Evolutionary conservation across 2,113 vertebrate species (phyloP), one percentile per base, ranked within the genome.

Genomic region (Laterallus jamaicensis): DNA sequence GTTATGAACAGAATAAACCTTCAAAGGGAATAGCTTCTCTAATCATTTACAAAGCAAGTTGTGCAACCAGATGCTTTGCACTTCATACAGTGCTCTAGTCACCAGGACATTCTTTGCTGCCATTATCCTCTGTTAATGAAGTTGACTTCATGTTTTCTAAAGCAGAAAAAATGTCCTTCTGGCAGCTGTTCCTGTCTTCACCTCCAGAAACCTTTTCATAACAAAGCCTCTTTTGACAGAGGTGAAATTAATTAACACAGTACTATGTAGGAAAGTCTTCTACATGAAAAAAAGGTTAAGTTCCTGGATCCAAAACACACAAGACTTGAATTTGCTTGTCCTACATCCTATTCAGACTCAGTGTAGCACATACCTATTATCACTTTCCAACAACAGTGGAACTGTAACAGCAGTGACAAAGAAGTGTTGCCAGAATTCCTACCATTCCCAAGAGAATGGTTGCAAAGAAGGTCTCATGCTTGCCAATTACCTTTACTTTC

Each of bases 351-450:
- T 59, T 66, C 11, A 58, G 67, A 70, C 3, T 39, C 22, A 16
- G 19, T 76, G 32, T 59, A 71, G n/a, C 37, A 49, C 22, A 26
- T 16, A 15, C 4, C 15, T 73, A 5, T 24, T 67, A 13, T 5
- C 28, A 42, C 35, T 37, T 79, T 69, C 67, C 55, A 47, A 75
- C 29, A 78, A 31, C 14, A 47, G 4, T 32, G 17, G 20, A 80
- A 75, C 42, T 66, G 15, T 1, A 54, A 49, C 3, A 25, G 11
- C 25, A 75, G 22, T 24, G n/a, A 37, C 6, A 1, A 66, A 80
- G 58, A 54, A 75, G 12, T 18, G 11, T 29, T 39, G 7, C 0
- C 0, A 0, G 3, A 26, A 52, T 42, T 83, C 22, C 19, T 54
- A 26, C 25, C 13, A 26, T n/a, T 26, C 17, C 22, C 40, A 55